Percentiles rank a stretch among this genome's conserved stretches.
Evolutionary conservation across 2,113 vertebrate genomes (phyloP).

Genomic region (Oplegnathus fasciatus): DNA sequence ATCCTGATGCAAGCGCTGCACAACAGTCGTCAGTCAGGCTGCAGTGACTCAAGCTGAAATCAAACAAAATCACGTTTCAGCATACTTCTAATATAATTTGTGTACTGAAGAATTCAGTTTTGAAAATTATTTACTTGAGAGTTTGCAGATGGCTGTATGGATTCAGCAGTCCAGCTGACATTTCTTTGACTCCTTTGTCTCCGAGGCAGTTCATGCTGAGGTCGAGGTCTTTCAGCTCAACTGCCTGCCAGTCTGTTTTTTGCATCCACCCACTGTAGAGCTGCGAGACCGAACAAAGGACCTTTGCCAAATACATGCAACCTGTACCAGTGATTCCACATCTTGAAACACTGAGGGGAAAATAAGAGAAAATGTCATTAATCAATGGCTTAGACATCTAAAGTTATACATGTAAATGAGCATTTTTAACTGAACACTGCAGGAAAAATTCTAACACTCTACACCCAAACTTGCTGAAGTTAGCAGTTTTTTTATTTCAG

Average conservation of each 20-base stretch:
- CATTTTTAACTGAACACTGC: background rate
- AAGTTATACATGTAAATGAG: background rate
- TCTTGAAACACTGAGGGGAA: slow-evolving; percentile 54
- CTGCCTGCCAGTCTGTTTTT: slow-evolving; percentile 12
- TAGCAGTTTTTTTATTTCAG: background rate
- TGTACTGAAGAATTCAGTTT: background rate
- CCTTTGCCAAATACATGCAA: slow-evolving; percentile 15
- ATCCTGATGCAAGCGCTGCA: slow-evolving; percentile 32
- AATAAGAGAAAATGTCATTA: background rate
- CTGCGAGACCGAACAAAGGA: slow-evolving; percentile 46
- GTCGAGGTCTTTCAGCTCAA: slow-evolving; percentile 63
- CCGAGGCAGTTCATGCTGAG: slow-evolving; percentile 71
- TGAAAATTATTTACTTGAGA: slow-evolving; percentile 39
- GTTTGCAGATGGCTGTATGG: slow-evolving; percentile 48
- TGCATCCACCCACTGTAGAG: background rate
- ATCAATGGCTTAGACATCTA: background rate
- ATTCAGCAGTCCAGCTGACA: slow-evolving; percentile 47
- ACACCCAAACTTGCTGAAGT: background rate
- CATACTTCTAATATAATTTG: background rate
- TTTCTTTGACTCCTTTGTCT: slow-evolving; percentile 41
- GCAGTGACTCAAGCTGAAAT: slow-evolving; percentile 67
- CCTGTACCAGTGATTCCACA: slow-evolving; percentile 54
- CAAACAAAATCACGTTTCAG: background rate
- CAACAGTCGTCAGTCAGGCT: slow-evolving; percentile 56
- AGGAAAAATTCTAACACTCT: background rate